Conservation (phyloP, 2,797 vertebrate genomes). For the Natrix natrix region DNA sequence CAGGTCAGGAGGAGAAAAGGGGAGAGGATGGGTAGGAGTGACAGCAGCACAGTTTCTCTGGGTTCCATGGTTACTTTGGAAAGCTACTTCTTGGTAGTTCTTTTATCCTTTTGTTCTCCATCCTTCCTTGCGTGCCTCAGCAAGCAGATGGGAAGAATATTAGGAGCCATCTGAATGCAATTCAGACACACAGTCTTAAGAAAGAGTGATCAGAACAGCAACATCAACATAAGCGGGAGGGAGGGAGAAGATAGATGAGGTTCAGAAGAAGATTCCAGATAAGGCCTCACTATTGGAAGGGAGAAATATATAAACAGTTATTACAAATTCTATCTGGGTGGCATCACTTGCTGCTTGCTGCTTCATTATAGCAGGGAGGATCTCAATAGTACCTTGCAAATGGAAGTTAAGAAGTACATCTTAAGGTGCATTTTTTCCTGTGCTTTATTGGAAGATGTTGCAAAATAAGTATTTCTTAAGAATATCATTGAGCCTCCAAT, state of each 20-base stretch:
- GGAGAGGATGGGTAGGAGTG: neutral
- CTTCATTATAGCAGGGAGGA: neutral
- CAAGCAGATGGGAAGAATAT: slow-evolving; percentile 4
- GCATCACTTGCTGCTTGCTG: neutral
- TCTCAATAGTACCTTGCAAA: neutral
- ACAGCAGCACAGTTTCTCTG: neutral
- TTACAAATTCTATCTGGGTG: neutral
- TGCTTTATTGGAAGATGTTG: neutral
- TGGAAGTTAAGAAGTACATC: neutral
- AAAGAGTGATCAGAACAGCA: neutral
- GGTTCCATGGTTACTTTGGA: neutral
- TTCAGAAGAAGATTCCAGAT: neutral
- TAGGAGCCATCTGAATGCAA: neutral
- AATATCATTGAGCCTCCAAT: neutral
- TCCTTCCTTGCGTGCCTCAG: neutral
- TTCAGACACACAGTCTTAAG: neutral
- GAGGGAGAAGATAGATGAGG: neutral
- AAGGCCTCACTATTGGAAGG: neutral
- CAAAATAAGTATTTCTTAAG: neutral
- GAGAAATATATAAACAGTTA: neutral
- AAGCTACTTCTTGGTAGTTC: neutral
- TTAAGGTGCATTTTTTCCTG: neutral
- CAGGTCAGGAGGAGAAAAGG: slow-evolving; percentile 4
- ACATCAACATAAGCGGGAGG: neutral
- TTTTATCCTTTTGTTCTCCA: slow-evolving; percentile 3